A percentile compares a stretch with the other conserved stretches of the same genome.
phyloP scores from a whole-genome alignment of 2,888 invertebrate species.

The Parnassius glacialis region DNA sequence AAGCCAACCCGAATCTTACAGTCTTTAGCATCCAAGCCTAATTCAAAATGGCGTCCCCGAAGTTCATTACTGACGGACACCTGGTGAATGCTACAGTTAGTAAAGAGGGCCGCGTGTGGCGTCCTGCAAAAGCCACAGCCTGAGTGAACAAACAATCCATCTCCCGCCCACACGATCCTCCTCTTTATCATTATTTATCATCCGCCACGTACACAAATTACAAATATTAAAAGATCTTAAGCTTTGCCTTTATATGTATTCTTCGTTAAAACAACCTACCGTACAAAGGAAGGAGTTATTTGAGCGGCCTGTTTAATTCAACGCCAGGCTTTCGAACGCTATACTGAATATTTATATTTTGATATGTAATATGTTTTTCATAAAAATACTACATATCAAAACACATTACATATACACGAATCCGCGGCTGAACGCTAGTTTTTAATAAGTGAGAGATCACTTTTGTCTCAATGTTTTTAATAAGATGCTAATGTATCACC shows the following conservation, averaged over 20 bases:
- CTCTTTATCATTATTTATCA: conserved; percentile 13
- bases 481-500: no score
- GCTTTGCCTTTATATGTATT: not conserved
- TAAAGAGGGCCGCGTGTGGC: not conserved
- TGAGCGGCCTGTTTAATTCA: not conserved
- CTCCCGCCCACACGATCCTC: conserved; percentile 2
- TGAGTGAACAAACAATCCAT: conserved; percentile 14
- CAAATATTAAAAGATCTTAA: conserved; percentile 15
- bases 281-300: conserved; percentile 5
- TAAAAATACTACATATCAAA: no score
- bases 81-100: not conserved
- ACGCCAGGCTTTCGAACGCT: not conserved
- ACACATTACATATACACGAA: no score
- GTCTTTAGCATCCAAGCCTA: not conserved
- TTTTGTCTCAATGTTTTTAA: no score
- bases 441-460: no score
- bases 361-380: no score
- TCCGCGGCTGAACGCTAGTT: no score
- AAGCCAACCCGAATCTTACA: not conserved
- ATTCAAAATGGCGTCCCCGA: not conserved
- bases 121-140: not conserved
- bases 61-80: conserved; percentile 3
- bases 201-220: conserved; percentile 9
- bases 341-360: not conserved
- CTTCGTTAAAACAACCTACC: not conserved